Base-by-base conservation (phyloP, 2,113 vertebrate genomes). In the Grantiella picta region DNA sequence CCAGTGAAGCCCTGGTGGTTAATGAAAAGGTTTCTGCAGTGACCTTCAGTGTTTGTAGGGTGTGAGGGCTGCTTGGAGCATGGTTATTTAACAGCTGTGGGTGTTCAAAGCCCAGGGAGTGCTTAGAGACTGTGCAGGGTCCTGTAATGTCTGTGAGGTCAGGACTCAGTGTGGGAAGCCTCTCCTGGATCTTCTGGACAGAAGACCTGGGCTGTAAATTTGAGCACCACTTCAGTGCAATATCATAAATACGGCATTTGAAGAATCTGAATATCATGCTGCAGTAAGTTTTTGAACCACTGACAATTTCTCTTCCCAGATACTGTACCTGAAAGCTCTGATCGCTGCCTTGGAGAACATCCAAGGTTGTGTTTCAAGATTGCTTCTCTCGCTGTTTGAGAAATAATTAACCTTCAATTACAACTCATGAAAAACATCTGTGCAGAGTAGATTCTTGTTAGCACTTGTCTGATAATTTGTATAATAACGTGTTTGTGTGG, bases 331-430 rank as follows among this genome's bases (percentile, higher is more conserved):
- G 44, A 81, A 86, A 89, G 60, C 56, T 69, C 68, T 77, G 69
- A 33, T 93, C 52, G 36, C 15, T 1, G 12, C 38, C 56, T 11
- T 78, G 69, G 57, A 81, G 72, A 89, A n/a, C n/a, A 60, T 73
- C 24, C 11, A 49, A 83, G 38, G 44, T 35, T 1, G 7, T 76
- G 83, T 86, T 80, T 73, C 72, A 86, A 86, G 52, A 79, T 73
- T 75, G 24, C 56, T 47, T 90, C 40, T 66, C 75, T 86, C 7
- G 4, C 63, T 89, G 31, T 71, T 83, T 36, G 66, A 85, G 53
- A 78, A 87, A 85, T 61, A 90, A 80, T 96, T 89, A 83, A 44
- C 40, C 25, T 81, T 94, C 77, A 86, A 12, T 91, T 77, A 90
- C 64, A 86, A 59, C 87, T 86, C 35, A n/a, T 57, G n/a, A 79